Evolutionary conservation across 2,888 invertebrate species (phyloP).

Genomic region (Stenichneumon culpator): DNA sequence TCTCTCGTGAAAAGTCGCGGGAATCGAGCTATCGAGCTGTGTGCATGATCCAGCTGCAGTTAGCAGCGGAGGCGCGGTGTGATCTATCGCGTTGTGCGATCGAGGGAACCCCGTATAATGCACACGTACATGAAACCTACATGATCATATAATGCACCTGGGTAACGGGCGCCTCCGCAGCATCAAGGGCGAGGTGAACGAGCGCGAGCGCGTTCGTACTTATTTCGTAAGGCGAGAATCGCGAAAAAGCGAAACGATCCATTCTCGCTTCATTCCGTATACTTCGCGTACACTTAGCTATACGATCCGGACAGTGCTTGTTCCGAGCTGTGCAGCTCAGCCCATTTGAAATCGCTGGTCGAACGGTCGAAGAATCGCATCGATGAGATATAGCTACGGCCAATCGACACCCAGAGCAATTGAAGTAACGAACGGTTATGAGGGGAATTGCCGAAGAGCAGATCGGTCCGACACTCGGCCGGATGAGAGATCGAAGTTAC

Average conservation of each 20-base stretch:
- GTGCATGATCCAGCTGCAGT: conserved; percentile 61
- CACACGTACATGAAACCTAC: conserved; percentile 6
- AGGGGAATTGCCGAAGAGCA: conserved; percentile 39
- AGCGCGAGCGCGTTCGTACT: conserved; percentile 52
- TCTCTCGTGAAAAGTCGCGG: conserved; percentile 66
- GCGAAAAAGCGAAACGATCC: conserved; percentile 48
- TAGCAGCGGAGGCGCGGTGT: conserved; percentile 63
- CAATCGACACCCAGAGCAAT: conserved; percentile 54
- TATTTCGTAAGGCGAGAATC: conserved; percentile 60
- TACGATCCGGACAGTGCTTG: conserved; percentile 28
- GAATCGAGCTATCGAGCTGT: conserved; percentile 53
- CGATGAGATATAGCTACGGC: conserved; percentile 28
- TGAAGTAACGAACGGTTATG: conserved; percentile 61
- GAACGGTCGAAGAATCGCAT: conserved; percentile 48
- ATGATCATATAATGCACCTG: not conserved
- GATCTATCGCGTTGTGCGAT: conserved; percentile 73
- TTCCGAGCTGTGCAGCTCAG: conserved; percentile 20
- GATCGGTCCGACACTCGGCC: conserved; percentile 20
- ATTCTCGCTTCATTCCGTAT: conserved; percentile 37
- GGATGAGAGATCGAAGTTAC: conserved; percentile 40
- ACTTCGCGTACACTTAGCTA: conserved; percentile 20
- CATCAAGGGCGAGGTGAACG: conserved; percentile 63
- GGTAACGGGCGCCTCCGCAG: conserved; percentile 49
- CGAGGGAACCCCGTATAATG: conserved; percentile 73
- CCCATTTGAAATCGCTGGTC: conserved; percentile 25